phyloP scores from a whole-genome alignment of 2,113 vertebrate genomes.

The Camarhynchus parvulus region DNA sequence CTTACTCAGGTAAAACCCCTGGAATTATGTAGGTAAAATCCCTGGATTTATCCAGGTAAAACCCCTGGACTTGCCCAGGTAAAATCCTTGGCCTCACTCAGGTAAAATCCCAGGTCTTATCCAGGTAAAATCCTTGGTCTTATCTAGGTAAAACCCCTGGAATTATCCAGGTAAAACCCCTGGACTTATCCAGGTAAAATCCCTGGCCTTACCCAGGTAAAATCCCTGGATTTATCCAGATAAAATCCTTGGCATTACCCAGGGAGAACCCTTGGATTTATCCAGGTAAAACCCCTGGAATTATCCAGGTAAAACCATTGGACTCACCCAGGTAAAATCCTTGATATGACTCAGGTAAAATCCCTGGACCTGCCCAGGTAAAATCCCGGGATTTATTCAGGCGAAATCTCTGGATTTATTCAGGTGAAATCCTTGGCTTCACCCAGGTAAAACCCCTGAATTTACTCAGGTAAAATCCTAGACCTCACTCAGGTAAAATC shows the following conservation, averaged over 20 bases:
- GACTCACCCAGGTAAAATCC: accelerated
- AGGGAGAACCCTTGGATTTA: accelerated
- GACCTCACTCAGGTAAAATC: accelerated
- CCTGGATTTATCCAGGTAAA: accelerated
- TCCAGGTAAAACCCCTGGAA: accelerated
- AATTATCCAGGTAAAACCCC: accelerated
- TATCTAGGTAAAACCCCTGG: not conserved
- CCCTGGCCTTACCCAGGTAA: accelerated
- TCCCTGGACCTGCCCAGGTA: accelerated
- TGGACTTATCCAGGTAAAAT: accelerated
- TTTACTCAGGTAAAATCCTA: accelerated
- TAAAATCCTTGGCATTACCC: accelerated
- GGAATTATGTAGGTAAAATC: not conserved
- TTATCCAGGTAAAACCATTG: accelerated
- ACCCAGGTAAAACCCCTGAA: accelerated
- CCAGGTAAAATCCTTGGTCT: accelerated
- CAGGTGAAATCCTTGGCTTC: accelerated
- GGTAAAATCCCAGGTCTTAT: accelerated
- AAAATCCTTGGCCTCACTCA: accelerated
- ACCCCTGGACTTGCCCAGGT: accelerated
- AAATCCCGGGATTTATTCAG: accelerated
- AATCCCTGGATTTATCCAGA: accelerated
- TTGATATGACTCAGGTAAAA: not conserved
- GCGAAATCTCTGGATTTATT: accelerated
- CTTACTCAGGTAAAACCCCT: not conserved